phyloP scores from a whole-genome alignment of 1,140 invertebrate species.

The Aphaenogaster floridana region DNA sequence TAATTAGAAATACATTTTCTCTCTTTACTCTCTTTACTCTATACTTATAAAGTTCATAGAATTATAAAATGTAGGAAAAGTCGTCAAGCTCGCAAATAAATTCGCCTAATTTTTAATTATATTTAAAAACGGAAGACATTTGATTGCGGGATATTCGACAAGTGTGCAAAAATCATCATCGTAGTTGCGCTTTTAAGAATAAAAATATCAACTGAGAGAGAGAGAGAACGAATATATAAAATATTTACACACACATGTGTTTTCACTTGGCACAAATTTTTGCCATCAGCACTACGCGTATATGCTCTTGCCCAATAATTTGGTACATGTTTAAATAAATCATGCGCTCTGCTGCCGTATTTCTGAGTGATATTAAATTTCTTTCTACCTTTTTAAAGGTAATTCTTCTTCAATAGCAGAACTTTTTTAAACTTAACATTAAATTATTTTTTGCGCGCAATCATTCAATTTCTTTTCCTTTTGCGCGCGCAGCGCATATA shows the following conservation, averaged over 20 bases:
- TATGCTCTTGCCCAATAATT: background rate
- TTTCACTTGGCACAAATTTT: constrained; percentile 10
- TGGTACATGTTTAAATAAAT: background rate
- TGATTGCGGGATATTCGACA: constrained; percentile 3
- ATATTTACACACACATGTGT: background rate
- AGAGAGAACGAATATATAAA: constrained; percentile 2
- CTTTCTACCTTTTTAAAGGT: background rate
- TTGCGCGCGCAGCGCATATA: background rate
- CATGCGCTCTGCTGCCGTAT: background rate
- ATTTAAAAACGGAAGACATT: background rate
- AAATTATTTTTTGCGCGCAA: background rate
- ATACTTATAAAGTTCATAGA: no score
- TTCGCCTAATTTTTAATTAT: background rate
- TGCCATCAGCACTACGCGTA: background rate
- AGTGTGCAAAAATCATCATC: background rate
- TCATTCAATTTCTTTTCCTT: background rate
- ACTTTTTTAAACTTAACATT: background rate
- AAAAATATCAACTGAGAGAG: background rate
- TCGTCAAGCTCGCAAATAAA: background rate
- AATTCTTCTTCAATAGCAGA: background rate
- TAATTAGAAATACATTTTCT: no score
- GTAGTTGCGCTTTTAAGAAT: background rate
- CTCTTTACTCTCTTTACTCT: no score
- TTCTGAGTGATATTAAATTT: background rate
- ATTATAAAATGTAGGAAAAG: background rate